These are phyloP conservation scores for Nestor notabilis DNA, from an alignment of 2,113 vertebrate species.

Conservation along the genomic window DNA sequence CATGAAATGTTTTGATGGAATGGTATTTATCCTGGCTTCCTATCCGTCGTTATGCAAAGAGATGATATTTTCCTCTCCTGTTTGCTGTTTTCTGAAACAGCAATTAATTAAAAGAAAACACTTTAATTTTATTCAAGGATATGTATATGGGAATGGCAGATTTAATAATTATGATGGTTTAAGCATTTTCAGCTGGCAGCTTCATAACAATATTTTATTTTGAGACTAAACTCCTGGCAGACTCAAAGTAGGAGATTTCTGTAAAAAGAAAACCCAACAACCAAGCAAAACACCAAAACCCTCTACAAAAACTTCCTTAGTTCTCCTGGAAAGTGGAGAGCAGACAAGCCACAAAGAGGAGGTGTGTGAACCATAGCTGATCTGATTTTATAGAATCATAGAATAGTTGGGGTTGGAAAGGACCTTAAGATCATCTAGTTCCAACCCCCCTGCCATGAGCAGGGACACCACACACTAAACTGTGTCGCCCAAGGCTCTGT, in stretches of 20 bases:
- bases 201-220: background rate
- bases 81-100: background rate
- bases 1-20: background rate
- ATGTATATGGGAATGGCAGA: background rate
- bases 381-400: no score
- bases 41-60: slow-evolving; percentile 6
- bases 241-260: background rate
- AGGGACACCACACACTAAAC: no score
- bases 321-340: background rate
- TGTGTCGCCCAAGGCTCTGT: no score
- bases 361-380: background rate
- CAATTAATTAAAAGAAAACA: background rate
- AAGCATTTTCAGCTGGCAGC: background rate
- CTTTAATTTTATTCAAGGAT: background rate
- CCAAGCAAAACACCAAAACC: background rate
- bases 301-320: background rate
- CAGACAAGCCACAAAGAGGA: background rate
- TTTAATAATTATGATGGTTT: background rate
- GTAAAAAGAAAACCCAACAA: background rate
- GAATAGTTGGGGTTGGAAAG: no score
- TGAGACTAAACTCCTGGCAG: background rate
- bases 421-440: no score
- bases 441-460: no score
- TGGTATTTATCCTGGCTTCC: slow-evolving; percentile 9
- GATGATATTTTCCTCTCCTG: background rate